These are phyloP conservation scores for Harpagoxenus sublaevis DNA, from an alignment of 2,888 invertebrate genomes.

Conservation along the genomic window DNA sequence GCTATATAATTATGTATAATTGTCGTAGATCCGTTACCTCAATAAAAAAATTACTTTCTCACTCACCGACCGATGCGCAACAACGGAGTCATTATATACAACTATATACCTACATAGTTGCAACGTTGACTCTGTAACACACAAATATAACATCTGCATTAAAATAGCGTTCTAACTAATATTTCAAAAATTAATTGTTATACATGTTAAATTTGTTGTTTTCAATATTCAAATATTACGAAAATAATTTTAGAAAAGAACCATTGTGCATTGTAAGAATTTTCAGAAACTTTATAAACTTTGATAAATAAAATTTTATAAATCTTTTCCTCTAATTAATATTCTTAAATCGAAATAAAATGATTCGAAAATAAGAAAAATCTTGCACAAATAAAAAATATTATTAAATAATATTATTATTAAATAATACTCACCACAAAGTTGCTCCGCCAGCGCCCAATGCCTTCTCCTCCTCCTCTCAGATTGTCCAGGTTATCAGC, in stretches of 20 bases:
- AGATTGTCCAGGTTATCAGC: neutral
- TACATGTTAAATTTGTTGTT: neutral
- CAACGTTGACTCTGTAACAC: slow-evolving; percentile 1
- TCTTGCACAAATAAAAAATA: neutral
- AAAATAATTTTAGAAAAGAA: neutral
- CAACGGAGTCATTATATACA: neutral
- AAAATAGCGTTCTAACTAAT: neutral
- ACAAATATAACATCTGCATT: neutral
- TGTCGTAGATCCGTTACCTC: neutral
- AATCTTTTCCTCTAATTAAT: neutral
- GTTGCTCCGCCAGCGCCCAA: neutral
- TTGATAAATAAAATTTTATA: neutral
- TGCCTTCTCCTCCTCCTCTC: neutral
- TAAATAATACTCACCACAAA: neutral
- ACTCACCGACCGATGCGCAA: slow-evolving; percentile 22
- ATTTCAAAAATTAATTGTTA: neutral
- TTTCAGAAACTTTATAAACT: neutral
- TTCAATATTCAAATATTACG: neutral
- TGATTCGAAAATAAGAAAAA: neutral
- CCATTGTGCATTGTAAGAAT: too few species aligned
- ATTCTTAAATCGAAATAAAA: neutral
- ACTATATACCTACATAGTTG: neutral
- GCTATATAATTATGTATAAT: neutral
- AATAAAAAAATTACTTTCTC: slow-evolving; percentile 7
- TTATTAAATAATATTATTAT: too few species aligned